Percentiles rank a stretch among this genome's conserved stretches.
These are phyloP conservation scores for Diorhabda elongata DNA, from an alignment of 1,140 invertebrate genomes.

Conservation along the genomic window DNA sequence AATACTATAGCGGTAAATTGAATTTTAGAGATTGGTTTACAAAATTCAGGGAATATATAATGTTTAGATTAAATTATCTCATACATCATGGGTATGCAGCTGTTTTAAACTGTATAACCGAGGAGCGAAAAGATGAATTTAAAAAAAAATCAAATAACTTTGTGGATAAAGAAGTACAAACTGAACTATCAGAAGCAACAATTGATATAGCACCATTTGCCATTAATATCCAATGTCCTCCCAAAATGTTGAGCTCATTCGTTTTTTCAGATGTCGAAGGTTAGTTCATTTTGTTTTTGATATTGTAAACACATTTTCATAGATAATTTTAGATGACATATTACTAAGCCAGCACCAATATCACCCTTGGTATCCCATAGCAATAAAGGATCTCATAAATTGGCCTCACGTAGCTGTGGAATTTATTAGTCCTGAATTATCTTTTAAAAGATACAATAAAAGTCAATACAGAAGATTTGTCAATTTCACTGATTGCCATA, in stretches of 20 bases:
- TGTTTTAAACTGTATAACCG: neutral
- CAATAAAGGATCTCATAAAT: slow-evolving; percentile 22
- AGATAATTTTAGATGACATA: slow-evolving; percentile 23
- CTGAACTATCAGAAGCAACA: neutral
- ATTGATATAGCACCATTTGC: slow-evolving; percentile 23
- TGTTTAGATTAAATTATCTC: slow-evolving; percentile 23
- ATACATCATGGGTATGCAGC: slow-evolving; percentile 14
- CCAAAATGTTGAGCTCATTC: slow-evolving; percentile 22
- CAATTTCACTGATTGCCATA: slow-evolving; percentile 20
- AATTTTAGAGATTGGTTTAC: slow-evolving; percentile 28
- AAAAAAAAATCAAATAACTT: neutral
- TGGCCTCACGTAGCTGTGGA: slow-evolving; percentile 31
- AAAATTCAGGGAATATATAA: slow-evolving; percentile 30
- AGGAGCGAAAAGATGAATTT: neutral
- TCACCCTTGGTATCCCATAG: slow-evolving; percentile 22
- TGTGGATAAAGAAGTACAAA: neutral
- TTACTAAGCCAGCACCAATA: slow-evolving; percentile 24
- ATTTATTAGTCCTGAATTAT: slow-evolving; percentile 23
- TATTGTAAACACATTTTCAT: neutral
- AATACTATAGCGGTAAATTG: slow-evolving; percentile 30
- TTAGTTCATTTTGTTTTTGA: slow-evolving; percentile 3
- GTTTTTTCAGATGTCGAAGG: slow-evolving; percentile 27
- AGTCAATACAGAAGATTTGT: slow-evolving; percentile 25
- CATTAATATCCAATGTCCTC: slow-evolving; percentile 21
- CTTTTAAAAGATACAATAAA: slow-evolving; percentile 25